Evolutionary conservation across 2,113 vertebrate genomes (phyloP), one percentile per base, ranked within the genome.

Genomic region (Eretmochelys imbricata): DNA sequence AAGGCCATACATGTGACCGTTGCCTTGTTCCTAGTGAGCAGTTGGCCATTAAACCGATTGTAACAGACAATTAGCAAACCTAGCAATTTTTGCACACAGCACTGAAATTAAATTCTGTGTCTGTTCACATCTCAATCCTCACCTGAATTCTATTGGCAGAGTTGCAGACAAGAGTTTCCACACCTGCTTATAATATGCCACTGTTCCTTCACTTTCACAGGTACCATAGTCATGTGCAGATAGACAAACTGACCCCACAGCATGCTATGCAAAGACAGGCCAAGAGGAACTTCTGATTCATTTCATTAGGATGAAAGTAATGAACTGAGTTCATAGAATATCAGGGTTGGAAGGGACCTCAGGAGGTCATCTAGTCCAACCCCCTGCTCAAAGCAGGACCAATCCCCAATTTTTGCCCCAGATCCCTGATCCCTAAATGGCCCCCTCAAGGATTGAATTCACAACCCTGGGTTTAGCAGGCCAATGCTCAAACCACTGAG

Each of bases 1-100:
- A 90, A 31, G 10, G 19, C 7, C 48, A 13, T 51, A 2, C 25
- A 17, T 1, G 22, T 1, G 54, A 12, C 0, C 1, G 2, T 1
- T 42, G 13, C 17, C 55, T 10, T 29, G n/a, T 50, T 5, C 5
- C 10, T 82, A 11, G 38, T 76, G 24, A 48, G 12, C 38, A 46
- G 25, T 8, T 76, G 35, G 35, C 35, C 31, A 72, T n/a, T 19
- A 72, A 72, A 38, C 8, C 8, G 8, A n/a, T 12, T 8, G 25
- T 80, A 72, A 80, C 8, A 8, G 1, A 6, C 35, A 54, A 38
- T 2, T 19, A 35, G 14, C 20, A n/a, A 10, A 69, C 20, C 65
- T n/a, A n/a, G 65, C 35, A n/a, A 17, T 69, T 69, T 38, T 35
- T 69, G 65, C 35, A 38, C 38, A 46, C 42, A 46, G 5, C 42